Conservation (phyloP, 2,888 invertebrate species). For the Thereva nobilitata region DNA sequence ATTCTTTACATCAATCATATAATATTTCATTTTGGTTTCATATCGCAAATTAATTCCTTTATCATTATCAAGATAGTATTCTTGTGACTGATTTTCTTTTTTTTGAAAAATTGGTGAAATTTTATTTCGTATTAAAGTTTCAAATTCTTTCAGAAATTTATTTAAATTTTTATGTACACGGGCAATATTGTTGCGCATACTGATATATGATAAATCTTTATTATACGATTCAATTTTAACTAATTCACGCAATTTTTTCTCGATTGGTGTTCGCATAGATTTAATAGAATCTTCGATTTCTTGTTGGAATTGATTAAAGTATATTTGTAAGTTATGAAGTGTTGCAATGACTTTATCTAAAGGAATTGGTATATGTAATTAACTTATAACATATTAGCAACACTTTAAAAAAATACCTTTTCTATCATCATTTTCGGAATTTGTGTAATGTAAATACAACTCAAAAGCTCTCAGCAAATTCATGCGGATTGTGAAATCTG, state of each 20-base stretch:
- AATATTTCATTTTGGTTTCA: conserved; percentile 50
- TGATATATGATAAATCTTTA: conserved; percentile 91
- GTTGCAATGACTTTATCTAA: conserved; percentile 62
- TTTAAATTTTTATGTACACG: conserved; percentile 86
- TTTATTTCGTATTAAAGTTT: conserved; percentile 61
- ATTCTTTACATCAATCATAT: conserved; percentile 51
- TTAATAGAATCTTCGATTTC: conserved; percentile 69
- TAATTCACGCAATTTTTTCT: conserved; percentile 89
- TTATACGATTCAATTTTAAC: conserved; percentile 95
- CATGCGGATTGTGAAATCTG: conserved; percentile 80
- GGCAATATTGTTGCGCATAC: conserved; percentile 85
- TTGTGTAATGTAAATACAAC: conserved; percentile 71
- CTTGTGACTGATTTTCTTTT: conserved; percentile 51
- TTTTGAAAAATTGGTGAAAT: conserved; percentile 57
- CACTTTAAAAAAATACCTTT: conserved; percentile 56
- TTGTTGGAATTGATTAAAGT: conserved; percentile 77
- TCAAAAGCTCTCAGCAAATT: conserved; percentile 80
- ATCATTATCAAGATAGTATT: conserved; percentile 51
- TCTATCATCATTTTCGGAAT: conserved; percentile 44
- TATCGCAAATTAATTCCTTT: conserved; percentile 53
- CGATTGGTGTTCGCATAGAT: conserved; percentile 77
- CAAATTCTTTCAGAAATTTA: conserved; percentile 85
- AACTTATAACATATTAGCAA: background rate
- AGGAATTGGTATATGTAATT: conserved; percentile 8
- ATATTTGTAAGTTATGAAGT: conserved; percentile 81